These are phyloP conservation scores for Ceraclea dissimilis DNA, from an alignment of 2,888 invertebrate species.

Conservation along the genomic window DNA sequence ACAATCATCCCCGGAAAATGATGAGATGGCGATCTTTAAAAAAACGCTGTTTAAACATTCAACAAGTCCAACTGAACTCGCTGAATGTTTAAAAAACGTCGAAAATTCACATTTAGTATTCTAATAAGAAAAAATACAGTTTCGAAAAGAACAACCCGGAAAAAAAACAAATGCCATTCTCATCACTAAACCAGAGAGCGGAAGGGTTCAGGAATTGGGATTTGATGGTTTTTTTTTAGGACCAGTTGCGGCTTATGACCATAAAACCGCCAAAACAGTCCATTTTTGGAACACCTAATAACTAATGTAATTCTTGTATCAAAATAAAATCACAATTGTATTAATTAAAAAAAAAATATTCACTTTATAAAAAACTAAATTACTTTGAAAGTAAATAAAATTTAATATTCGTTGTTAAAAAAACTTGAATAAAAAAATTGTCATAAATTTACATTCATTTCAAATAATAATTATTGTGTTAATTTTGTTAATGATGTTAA, in stretches of 20 bases:
- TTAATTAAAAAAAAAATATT: too few species aligned
- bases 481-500: too few species aligned
- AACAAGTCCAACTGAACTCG: background rate
- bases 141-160: too few species aligned
- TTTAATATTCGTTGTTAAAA: too few species aligned
- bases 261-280: constrained; percentile 22
- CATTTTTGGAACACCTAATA: constrained; percentile 8
- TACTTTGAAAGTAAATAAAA: too few species aligned
- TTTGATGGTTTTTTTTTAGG: constrained; percentile 11
- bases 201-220: constrained; percentile 20
- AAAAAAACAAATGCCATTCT: background rate
- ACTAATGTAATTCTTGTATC: too few species aligned
- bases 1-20: constrained; percentile 52
- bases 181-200: constrained; percentile 27
- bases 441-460: too few species aligned
- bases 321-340: too few species aligned
- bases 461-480: too few species aligned
- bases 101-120: background rate
- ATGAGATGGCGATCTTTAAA: background rate
- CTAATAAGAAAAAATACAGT: background rate
- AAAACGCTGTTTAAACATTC: constrained; percentile 5
- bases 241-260: constrained; percentile 19
- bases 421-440: too few species aligned
- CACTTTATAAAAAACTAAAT: too few species aligned
- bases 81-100: background rate